Percentiles rank a stretch among this genome's conserved stretches.
Evolutionary conservation across 2,113 vertebrate species (phyloP).

Genomic region (Tragelaphus imberbis): DNA sequence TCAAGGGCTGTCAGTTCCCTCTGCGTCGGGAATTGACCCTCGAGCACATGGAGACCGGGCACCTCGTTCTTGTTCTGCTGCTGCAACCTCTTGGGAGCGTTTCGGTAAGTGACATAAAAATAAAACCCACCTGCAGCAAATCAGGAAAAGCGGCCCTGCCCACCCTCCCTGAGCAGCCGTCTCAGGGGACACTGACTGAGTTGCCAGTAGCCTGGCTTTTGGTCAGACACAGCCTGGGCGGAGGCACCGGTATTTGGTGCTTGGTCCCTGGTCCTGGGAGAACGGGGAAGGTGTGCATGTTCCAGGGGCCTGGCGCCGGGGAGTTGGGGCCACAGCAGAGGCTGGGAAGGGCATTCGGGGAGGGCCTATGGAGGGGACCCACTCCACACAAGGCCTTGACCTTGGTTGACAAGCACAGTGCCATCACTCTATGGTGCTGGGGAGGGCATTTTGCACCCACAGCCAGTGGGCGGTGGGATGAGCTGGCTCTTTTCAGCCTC

Average conservation of each 20-base stretch:
- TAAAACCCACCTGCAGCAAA: fast-evolving
- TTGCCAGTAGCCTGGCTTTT: fast-evolving
- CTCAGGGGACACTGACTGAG: fast-evolving
- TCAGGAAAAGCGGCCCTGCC: neutral
- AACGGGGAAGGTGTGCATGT: fast-evolving
- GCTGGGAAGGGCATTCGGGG: fast-evolving
- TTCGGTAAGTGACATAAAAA: fast-evolving
- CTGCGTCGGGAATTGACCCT: fast-evolving
- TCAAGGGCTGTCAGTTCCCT: fast-evolving
- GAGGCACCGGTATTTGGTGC: fast-evolving
- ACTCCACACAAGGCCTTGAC: fast-evolving
- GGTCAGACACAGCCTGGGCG: fast-evolving
- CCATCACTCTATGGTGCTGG: fast-evolving
- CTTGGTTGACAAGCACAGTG: fast-evolving
- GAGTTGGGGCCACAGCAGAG: fast-evolving
- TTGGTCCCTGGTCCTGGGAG: fast-evolving
- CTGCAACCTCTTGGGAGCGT: fast-evolving
- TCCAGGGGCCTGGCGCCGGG: fast-evolving
- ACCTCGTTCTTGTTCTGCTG: fast-evolving
- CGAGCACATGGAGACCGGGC: fast-evolving
- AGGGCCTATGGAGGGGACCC: neutral
- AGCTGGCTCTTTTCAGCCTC: fast-evolving
- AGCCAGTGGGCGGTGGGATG: too few species aligned
- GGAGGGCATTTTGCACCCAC: fast-evolving
- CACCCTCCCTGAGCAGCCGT: fast-evolving